A percentile compares a stretch with the other conserved stretches of the same genome.
phyloP scores from a whole-genome alignment of 2,113 vertebrate species.

The Chlorocebus sabaeus region DNA sequence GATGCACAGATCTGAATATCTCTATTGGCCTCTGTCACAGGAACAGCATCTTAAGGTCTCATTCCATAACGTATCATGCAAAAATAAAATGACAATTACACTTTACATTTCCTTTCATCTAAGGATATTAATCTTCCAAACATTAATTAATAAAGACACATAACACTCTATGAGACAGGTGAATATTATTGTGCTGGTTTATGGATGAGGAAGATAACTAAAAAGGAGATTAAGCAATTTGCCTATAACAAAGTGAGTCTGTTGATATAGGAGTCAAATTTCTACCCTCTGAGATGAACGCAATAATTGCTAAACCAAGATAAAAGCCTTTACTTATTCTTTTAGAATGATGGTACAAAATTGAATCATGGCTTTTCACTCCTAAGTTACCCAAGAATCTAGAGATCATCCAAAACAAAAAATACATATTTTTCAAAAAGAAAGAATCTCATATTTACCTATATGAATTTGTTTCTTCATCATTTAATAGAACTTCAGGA shows the following conservation, averaged over 20 bases:
- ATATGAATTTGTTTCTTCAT: neutral
- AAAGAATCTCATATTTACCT: neutral
- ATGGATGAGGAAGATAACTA: slow-evolving; percentile 43
- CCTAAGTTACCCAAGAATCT: neutral
- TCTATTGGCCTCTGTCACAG: slow-evolving; percentile 15
- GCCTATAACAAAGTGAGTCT: slow-evolving; percentile 30
- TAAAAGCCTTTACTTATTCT: slow-evolving; percentile 35
- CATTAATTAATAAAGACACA: slow-evolving; percentile 55
- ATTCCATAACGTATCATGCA: neutral
- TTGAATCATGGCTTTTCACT: neutral
- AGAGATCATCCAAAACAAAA: slow-evolving; percentile 24
- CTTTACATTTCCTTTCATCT: slow-evolving; percentile 50
- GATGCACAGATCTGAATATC: neutral
- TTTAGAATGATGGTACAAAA: slow-evolving; percentile 36
- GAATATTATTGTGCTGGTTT: slow-evolving; percentile 50
- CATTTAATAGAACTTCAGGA: neutral
- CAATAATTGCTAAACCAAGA: slow-evolving; percentile 29
- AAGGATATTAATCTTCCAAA: slow-evolving; percentile 46
- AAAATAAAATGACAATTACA: slow-evolving; percentile 62
- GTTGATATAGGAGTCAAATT: neutral
- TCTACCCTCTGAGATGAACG: neutral
- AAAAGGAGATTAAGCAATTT: slow-evolving; percentile 60
- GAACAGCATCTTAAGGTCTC: slow-evolving; percentile 43
- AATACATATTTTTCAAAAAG: neutral
- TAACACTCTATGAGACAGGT: slow-evolving; percentile 24